Conservation (phyloP, 2,888 invertebrate species). For the Lasioglossum lativentre region DNA sequence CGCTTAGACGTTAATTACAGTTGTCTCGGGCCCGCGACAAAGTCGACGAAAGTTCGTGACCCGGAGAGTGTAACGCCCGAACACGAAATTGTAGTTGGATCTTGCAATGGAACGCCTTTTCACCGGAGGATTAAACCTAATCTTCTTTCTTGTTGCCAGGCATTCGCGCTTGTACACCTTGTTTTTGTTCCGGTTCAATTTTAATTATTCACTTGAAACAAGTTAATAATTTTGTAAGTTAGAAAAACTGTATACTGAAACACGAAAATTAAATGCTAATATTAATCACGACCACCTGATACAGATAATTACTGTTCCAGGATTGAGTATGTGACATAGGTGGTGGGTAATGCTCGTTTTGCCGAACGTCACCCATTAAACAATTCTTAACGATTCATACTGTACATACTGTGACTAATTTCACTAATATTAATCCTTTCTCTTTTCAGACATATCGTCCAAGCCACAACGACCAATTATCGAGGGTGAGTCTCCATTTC, state of each 20-base stretch:
- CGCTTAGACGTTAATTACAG: slow-evolving; percentile 56
- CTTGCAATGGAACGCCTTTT: neutral
- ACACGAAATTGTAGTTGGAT: slow-evolving; percentile 11
- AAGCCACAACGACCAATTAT: slow-evolving; percentile 88
- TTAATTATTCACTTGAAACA: neutral
- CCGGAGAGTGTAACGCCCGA: slow-evolving; percentile 1
- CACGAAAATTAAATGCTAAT: neutral
- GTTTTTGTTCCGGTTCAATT: neutral
- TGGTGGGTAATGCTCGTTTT: neutral
- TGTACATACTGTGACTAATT: slow-evolving; percentile 66
- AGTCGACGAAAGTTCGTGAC: slow-evolving; percentile 47
- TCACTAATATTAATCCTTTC: slow-evolving; percentile 71
- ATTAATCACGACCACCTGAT: neutral
- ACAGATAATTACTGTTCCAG: neutral
- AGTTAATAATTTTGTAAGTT: neutral
- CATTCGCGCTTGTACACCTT: neutral
- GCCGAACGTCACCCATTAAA: slow-evolving; percentile 22
- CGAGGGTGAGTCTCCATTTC: slow-evolving; percentile 86
- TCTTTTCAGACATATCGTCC: slow-evolving; percentile 89
- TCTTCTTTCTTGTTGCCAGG: neutral
- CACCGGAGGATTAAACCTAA: neutral
- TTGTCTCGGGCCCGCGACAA: slow-evolving; percentile 47
- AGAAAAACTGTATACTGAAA: neutral
- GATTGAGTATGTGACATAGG: neutral
- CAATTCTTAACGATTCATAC: slow-evolving; percentile 43